Conservation (phyloP, 1,140 invertebrate genomes). For the Drosophila bifasciata region DNA sequence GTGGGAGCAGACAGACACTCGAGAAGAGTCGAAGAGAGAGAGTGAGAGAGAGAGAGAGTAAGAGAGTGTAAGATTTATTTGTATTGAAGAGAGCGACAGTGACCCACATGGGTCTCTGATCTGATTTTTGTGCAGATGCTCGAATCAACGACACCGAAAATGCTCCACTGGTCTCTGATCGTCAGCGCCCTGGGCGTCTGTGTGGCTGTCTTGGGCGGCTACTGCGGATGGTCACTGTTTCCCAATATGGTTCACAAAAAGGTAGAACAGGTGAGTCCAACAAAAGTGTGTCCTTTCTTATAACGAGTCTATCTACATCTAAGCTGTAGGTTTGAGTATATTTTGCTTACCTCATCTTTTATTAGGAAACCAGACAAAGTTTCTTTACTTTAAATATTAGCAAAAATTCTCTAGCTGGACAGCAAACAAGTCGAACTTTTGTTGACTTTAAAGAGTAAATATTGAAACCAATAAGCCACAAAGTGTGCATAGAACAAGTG, state of each 20-base stretch:
- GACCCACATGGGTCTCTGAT: conserved; percentile 33
- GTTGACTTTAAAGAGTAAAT: conserved; percentile 26
- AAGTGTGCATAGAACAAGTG: neutral
- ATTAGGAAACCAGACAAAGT: conserved; percentile 19
- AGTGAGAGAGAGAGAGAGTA: too few species aligned
- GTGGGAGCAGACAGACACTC: conserved; percentile 13
- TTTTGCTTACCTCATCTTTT: conserved; percentile 16
- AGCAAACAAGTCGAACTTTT: conserved; percentile 25
- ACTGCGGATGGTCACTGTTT: conserved; percentile 84
- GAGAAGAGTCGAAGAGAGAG: conserved; percentile 1
- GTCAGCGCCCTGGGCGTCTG: conserved; percentile 72
- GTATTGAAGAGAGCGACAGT: neutral
- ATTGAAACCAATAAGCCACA: neutral
- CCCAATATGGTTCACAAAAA: conserved; percentile 83
- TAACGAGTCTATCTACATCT: too few species aligned
- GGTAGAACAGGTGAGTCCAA: conserved; percentile 84
- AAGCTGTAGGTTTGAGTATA: neutral
- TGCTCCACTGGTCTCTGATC: conserved; percentile 78
- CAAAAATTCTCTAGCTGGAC: conserved; percentile 19
- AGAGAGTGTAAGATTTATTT: too few species aligned
- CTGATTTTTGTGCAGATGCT: conserved; percentile 1
- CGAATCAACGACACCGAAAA: conserved; percentile 18
- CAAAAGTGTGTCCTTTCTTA: neutral
- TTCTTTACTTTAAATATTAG: conserved; percentile 28
- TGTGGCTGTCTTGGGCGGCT: conserved; percentile 71